Evolutionary conservation across 2,797 vertebrate genomes (phyloP).

Genomic region (Uromys caudimaculatus): DNA sequence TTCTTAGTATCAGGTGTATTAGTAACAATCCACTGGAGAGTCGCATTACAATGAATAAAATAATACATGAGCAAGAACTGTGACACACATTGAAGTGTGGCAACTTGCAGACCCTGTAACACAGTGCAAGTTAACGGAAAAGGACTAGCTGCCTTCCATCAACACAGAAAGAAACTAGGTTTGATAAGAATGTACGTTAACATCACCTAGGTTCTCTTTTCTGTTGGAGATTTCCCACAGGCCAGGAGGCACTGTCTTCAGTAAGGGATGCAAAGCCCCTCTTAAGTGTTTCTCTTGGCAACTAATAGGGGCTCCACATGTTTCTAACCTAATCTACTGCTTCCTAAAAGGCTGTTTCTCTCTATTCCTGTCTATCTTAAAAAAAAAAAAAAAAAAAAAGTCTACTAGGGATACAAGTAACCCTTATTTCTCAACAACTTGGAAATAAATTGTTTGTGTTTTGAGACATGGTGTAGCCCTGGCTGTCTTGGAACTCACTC

Average conservation of each 20-base stretch:
- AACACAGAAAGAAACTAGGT: not conserved
- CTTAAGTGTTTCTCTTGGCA: not conserved
- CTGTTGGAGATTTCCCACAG: not conserved
- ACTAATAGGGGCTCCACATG: not conserved
- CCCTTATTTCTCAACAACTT: conserved; percentile 1
- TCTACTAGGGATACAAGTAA: not conserved
- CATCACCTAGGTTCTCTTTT: not conserved
- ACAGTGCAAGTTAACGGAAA: not conserved
- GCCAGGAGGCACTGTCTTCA: not conserved
- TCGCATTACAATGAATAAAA: not conserved
- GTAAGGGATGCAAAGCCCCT: not conserved
- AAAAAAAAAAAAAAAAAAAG: not conserved
- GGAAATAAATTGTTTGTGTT: not conserved
- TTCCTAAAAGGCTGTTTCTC: not conserved
- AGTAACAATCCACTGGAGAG: not conserved
- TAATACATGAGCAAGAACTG: not conserved
- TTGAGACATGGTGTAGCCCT: not conserved
- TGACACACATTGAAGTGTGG: not conserved
- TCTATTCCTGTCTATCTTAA: not conserved
- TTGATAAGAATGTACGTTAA: not conserved
- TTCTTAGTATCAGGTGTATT: not conserved
- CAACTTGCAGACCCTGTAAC: not conserved
- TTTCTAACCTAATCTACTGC: not conserved
- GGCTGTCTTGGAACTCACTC: not conserved
- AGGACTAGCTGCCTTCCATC: not conserved